Percentiles rank a stretch among this genome's conserved stretches.
Evolutionary conservation across 2,888 invertebrate species (phyloP).

Genomic region (Heliconius aoede): DNA sequence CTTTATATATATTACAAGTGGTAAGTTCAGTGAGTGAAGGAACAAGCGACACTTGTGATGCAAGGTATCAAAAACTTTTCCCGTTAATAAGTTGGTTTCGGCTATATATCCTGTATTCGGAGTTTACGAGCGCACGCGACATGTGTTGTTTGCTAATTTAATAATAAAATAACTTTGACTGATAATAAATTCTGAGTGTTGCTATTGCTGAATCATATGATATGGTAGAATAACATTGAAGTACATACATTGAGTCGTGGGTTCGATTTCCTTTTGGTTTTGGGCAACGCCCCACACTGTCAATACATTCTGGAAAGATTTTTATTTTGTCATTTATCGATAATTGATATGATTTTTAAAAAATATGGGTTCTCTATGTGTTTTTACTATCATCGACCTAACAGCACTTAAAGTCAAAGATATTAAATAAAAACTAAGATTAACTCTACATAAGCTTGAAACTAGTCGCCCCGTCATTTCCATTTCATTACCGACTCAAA

Average conservation of each 20-base stretch:
- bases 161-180: constrained; percentile 26
- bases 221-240: background rate
- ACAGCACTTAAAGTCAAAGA: too few relatives aligned
- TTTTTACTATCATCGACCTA: too few relatives aligned
- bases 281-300: too few relatives aligned
- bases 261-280: background rate
- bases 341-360: too few relatives aligned
- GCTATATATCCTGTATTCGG: constrained; percentile 44
- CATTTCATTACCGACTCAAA: constrained; percentile 27
- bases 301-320: too few relatives aligned
- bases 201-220: background rate
- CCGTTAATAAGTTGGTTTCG: constrained; percentile 50
- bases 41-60: constrained; percentile 43
- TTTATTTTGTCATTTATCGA: too few relatives aligned
- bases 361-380: too few relatives aligned
- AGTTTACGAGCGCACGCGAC: constrained; percentile 38
- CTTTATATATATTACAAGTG: constrained; percentile 10
- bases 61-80: constrained; percentile 51
- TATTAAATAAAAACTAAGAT: too few relatives aligned
- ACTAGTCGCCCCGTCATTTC: constrained; percentile 13
- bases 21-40: constrained; percentile 35
- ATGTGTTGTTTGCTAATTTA: constrained; percentile 29
- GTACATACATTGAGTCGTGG: too few relatives aligned
- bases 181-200: background rate
- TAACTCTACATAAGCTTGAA: background rate